Conservation (phyloP, 1,140 invertebrate species). For the Diploscapter pachys region DNA sequence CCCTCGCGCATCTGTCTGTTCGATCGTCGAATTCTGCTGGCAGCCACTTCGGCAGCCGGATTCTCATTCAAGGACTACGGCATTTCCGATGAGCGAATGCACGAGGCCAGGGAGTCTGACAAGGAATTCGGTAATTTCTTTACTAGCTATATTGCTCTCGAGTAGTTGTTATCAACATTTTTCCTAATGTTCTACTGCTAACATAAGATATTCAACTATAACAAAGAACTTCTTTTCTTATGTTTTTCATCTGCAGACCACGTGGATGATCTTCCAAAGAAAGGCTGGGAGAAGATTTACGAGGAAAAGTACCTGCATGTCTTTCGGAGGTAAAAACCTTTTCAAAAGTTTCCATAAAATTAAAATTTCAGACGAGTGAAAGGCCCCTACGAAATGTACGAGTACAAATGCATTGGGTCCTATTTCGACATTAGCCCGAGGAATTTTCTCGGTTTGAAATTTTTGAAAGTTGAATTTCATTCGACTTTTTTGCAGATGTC, state of each 20-base stretch:
- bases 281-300: slow-evolving; percentile 35
- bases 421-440: slow-evolving; percentile 37
- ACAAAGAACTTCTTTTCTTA: no score
- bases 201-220: not conserved
- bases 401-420: slow-evolving; percentile 35
- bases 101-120: slow-evolving; percentile 4
- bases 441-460: slow-evolving; percentile 26
- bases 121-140: slow-evolving; percentile 25
- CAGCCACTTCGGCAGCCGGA: slow-evolving; percentile 8
- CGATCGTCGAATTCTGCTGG: no score
- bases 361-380: not conserved
- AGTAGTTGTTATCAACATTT: slow-evolving; percentile 1
- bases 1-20: no score
- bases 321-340: slow-evolving; percentile 20
- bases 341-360: slow-evolving; percentile 1
- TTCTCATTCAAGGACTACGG: slow-evolving; percentile 32
- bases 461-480: slow-evolving; percentile 6
- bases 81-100: slow-evolving; percentile 16
- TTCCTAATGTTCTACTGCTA: not conserved
- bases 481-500: slow-evolving; percentile 12
- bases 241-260: no score
- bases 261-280: slow-evolving; percentile 1
- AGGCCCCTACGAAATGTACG: slow-evolving; percentile 27
- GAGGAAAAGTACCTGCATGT: slow-evolving; percentile 34
- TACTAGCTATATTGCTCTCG: not conserved